These are phyloP conservation scores for Lutjanus argentimaculatus DNA, from an alignment of 2,797 vertebrate genomes.

Conservation along the genomic window DNA sequence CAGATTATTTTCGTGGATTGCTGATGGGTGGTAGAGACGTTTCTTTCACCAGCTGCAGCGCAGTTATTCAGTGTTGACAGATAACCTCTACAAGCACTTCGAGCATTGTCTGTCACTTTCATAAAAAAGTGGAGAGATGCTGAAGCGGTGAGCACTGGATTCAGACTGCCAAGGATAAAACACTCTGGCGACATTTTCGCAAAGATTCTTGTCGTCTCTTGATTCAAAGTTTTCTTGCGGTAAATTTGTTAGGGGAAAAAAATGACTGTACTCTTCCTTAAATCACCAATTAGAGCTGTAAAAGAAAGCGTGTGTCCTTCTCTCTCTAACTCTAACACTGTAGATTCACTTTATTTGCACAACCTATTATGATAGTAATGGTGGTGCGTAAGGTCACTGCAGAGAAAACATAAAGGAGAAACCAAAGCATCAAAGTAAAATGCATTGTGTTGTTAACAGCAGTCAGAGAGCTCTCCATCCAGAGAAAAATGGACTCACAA, in stretches of 20 bases:
- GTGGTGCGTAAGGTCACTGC: not conserved
- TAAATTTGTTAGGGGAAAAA: not conserved
- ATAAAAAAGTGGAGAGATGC: constrained; percentile 25
- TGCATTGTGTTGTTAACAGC: not conserved
- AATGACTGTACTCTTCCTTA: not conserved
- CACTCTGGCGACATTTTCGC: not conserved
- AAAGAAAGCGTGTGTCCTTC: not conserved
- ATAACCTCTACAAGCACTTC: constrained; percentile 35
- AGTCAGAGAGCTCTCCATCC: not conserved
- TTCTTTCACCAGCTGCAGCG: constrained; percentile 32
- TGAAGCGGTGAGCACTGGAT: not conserved
- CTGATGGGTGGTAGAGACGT: constrained; percentile 39
- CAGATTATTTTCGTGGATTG: constrained; percentile 23
- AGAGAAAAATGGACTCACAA: not conserved
- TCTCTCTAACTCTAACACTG: not conserved
- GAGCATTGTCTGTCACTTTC: constrained; percentile 23
- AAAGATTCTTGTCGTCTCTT: not conserved
- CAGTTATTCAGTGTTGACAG: constrained; percentile 27
- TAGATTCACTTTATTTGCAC: not conserved
- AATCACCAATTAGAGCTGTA: not conserved
- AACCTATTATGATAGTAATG: not conserved
- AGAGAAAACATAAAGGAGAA: not conserved
- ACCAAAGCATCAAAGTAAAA: not conserved
- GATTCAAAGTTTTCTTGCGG: not conserved
- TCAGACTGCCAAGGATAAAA: not conserved